phyloP scores from a whole-genome alignment of 1,140 invertebrate species.

The Monomorium pharaonis region DNA sequence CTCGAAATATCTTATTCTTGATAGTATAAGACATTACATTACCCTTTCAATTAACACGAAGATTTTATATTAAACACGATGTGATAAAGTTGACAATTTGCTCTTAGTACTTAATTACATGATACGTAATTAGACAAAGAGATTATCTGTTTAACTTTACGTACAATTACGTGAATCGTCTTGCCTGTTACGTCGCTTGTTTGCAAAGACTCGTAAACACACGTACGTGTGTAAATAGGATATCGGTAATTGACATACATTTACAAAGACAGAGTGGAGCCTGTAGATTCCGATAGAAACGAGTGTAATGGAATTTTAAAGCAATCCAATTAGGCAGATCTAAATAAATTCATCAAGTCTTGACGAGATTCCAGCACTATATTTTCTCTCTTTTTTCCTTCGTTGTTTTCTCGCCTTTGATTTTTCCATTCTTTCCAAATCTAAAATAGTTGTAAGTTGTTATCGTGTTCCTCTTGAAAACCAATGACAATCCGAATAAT shows the following conservation, averaged over 20 bases:
- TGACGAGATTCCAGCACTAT: conserved; percentile 5
- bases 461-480: neutral
- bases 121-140: neutral
- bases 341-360: conserved; percentile 72
- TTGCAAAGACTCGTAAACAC: neutral
- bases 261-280: conserved; percentile 7
- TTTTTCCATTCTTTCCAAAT: conserved; percentile 10
- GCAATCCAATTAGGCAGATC: conserved; percentile 68
- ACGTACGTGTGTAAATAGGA: neutral
- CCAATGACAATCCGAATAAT: conserved; percentile 16
- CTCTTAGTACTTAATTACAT: neutral
- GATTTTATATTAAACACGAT: neutral
- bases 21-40: neutral
- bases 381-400: neutral
- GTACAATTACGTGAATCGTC: neutral
- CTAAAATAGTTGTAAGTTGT: neutral
- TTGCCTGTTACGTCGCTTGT: neutral
- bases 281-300: neutral
- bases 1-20: conserved; percentile 13
- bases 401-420: conserved; percentile 11
- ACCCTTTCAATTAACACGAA: neutral
- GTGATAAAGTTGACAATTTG: neutral
- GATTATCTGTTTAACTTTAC: neutral
- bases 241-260: conserved; percentile 5
- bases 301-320: conserved; percentile 54